phyloP scores from a whole-genome alignment of 2,888 invertebrate genomes.

The Tipula vernalis region DNA sequence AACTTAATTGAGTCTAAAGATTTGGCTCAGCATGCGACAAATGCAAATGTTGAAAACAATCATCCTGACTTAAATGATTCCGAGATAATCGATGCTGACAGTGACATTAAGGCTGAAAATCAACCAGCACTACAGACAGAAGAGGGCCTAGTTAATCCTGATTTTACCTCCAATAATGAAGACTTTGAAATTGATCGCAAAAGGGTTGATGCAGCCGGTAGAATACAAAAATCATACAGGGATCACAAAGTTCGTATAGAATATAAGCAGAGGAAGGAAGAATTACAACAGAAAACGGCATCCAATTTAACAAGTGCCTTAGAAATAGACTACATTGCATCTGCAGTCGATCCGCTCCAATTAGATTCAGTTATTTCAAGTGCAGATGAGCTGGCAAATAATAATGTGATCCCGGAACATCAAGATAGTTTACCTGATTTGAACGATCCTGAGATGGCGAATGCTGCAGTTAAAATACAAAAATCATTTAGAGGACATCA shows the following conservation, averaged over 20 bases:
- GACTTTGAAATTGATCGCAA: background rate
- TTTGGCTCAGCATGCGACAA: background rate
- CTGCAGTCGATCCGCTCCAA: background rate
- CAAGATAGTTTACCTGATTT: background rate
- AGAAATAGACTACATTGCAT: background rate
- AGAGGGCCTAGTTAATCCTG: background rate
- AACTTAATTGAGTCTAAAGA: no score
- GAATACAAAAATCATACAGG: slow-evolving; percentile 18
- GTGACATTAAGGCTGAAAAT: background rate
- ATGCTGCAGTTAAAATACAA: slow-evolving; percentile 1
- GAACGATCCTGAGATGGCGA: background rate
- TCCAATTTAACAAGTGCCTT: background rate
- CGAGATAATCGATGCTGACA: background rate
- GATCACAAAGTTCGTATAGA: slow-evolving; percentile 13
- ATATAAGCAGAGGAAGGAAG: background rate
- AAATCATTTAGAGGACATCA: slow-evolving; percentile 15
- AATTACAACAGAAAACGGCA: background rate
- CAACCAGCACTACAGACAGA: background rate
- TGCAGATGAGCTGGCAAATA: background rate
- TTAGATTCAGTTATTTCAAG: background rate
- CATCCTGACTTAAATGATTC: background rate
- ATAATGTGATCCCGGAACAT: background rate
- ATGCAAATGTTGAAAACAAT: background rate
- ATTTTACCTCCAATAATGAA: background rate
- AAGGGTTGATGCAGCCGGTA: slow-evolving; percentile 5